These are phyloP conservation scores for Amia ocellicauda DNA, from an alignment of 2,113 vertebrate genomes.

Conservation along the genomic window DNA sequence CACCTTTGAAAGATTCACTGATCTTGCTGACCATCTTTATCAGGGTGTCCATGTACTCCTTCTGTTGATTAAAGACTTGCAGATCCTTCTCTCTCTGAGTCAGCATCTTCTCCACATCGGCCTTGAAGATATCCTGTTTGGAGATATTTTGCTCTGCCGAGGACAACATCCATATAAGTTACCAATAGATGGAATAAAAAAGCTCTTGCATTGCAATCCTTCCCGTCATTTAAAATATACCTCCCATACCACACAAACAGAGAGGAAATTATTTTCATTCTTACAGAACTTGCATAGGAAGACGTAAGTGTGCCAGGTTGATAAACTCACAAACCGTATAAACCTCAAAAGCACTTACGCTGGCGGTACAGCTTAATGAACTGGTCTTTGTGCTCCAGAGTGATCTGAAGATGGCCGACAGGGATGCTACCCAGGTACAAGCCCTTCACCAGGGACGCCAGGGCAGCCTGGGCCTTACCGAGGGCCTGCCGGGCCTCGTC, in stretches of 20 bases:
- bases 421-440: constrained; percentile 47
- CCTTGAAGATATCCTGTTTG: constrained; percentile 19
- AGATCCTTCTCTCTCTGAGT: constrained; percentile 50
- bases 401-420: constrained; percentile 46
- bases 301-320: too few relatives aligned
- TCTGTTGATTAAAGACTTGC: constrained; percentile 28
- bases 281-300: too few relatives aligned
- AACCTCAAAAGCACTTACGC: constrained; percentile 44
- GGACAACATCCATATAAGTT: constrained; percentile 20
- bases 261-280: too few relatives aligned
- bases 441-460: constrained; percentile 39
- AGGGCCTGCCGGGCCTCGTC: constrained; percentile 40
- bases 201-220: too few relatives aligned
- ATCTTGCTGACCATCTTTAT: constrained; percentile 65
- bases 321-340: too few relatives aligned
- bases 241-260: too few relatives aligned
- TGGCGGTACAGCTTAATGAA: constrained; percentile 50
- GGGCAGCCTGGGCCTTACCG: constrained; percentile 21
- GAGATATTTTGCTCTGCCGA: constrained; percentile 44
- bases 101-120: constrained; percentile 33
- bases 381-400: constrained; percentile 37
- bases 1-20: constrained; percentile 54
- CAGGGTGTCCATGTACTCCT: constrained; percentile 43
- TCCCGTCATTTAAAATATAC: too few relatives aligned
- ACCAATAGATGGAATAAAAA: too few relatives aligned